These are phyloP conservation scores for Amia ocellicauda DNA, from an alignment of 2,113 vertebrate genomes.

Conservation along the genomic window DNA sequence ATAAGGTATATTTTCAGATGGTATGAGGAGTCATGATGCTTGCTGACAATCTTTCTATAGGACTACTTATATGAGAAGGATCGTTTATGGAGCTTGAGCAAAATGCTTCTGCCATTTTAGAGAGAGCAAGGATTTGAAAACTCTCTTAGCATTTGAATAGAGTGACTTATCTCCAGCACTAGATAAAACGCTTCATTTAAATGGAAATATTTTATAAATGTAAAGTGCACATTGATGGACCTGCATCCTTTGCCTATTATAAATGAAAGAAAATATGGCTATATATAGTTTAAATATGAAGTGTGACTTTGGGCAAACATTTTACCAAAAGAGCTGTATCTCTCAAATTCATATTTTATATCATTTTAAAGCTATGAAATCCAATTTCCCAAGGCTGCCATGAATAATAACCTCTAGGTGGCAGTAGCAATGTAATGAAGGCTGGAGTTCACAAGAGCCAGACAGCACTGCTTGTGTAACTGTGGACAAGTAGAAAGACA, in stretches of 20 bases:
- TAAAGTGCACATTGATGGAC: slow-evolving; percentile 7
- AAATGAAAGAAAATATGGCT: slow-evolving; percentile 7
- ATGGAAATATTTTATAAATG: slow-evolving; percentile 7
- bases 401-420: slow-evolving; percentile 9
- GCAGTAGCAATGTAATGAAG: neutral
- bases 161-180: neutral
- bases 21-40: too few species aligned
- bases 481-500: neutral
- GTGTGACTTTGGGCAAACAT: neutral
- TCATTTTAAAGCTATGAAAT: neutral
- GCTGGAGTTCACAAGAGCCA: neutral
- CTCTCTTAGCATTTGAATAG: slow-evolving; percentile 9
- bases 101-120: neutral
- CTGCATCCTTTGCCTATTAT: neutral
- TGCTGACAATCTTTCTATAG: too few species aligned
- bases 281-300: slow-evolving; percentile 11
- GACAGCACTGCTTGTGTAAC: neutral
- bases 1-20: too few species aligned
- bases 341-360: neutral
- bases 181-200: slow-evolving; percentile 16
- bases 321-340: neutral
- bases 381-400: neutral
- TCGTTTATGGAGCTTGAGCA: neutral
- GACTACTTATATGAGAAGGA: slow-evolving; percentile 1
- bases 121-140: slow-evolving; percentile 8